Evolutionary conservation across 1,140 invertebrate species (phyloP).

Genomic region (Philotrypesis tridentata): DNA sequence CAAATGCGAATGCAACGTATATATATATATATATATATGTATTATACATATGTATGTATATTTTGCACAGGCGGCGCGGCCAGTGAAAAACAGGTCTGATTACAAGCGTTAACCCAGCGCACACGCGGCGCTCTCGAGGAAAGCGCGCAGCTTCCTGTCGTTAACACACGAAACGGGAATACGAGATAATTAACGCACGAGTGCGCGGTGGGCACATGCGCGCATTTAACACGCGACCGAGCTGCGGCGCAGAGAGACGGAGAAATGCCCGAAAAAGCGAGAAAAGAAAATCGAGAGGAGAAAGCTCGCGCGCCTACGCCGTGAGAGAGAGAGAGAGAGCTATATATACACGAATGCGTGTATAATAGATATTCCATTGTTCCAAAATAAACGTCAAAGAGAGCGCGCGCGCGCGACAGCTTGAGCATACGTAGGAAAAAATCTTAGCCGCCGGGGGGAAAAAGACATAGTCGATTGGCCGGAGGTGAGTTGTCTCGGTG

Average conservation of each 20-base stretch:
- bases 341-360: neutral
- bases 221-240: no score
- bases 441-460: neutral
- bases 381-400: neutral
- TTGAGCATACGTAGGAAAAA: neutral
- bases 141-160: constrained; percentile 36
- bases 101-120: constrained; percentile 29
- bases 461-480: constrained; percentile 25
- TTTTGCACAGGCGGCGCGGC: no score
- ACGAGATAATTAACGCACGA: constrained; percentile 34
- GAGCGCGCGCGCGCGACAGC: no score
- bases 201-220: no score
- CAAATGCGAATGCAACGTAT: no score
- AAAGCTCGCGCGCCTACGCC: neutral
- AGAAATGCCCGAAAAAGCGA: constrained; percentile 27
- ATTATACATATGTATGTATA: neutral
- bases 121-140: neutral
- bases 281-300: constrained; percentile 1
- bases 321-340: no score
- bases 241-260: neutral
- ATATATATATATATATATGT: neutral
- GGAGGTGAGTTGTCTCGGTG: constrained; percentile 26
- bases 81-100: constrained; percentile 29
- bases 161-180: constrained; percentile 44
- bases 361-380: neutral